Conservation (phyloP, 2,888 invertebrate genomes). For the Lasioglossum morio region DNA sequence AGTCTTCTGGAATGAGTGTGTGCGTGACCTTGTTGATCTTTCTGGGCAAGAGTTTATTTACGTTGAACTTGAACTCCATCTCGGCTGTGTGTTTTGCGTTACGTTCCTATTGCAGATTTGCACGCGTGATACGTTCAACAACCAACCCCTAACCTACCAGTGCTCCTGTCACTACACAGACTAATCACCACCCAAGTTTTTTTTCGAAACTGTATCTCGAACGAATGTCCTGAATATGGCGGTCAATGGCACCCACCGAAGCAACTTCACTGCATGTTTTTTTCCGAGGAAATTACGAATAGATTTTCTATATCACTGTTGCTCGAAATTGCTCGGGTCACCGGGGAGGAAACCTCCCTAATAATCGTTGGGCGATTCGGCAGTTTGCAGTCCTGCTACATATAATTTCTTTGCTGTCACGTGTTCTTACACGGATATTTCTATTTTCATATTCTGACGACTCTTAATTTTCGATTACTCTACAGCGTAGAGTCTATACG, state of each 20-base stretch:
- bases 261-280: conserved; percentile 60
- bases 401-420: conserved; percentile 29
- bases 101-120: background rate
- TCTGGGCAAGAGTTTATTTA: conserved; percentile 81
- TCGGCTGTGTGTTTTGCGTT: conserved; percentile 32
- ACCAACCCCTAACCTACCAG: conserved; percentile 47
- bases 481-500: background rate
- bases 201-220: conserved; percentile 46
- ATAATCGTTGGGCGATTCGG: background rate
- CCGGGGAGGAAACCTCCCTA: background rate
- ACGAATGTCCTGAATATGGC: conserved; percentile 65
- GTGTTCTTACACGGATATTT: conserved; percentile 24
- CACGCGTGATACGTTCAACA: conserved; percentile 30
- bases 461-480: background rate
- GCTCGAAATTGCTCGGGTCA: background rate
- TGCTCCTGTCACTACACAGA: conserved; percentile 44
- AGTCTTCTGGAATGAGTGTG: conserved; percentile 81
- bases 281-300: conserved; percentile 31
- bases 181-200: conserved; percentile 35
- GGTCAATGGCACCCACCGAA: conserved; percentile 64
- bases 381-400: background rate
- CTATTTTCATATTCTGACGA: conserved; percentile 27
- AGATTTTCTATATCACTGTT: background rate
- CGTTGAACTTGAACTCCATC: conserved; percentile 83
- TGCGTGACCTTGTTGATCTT: conserved; percentile 83